Conservation (phyloP, 2,113 vertebrate genomes). For the Elgaria multicarinata region DNA sequence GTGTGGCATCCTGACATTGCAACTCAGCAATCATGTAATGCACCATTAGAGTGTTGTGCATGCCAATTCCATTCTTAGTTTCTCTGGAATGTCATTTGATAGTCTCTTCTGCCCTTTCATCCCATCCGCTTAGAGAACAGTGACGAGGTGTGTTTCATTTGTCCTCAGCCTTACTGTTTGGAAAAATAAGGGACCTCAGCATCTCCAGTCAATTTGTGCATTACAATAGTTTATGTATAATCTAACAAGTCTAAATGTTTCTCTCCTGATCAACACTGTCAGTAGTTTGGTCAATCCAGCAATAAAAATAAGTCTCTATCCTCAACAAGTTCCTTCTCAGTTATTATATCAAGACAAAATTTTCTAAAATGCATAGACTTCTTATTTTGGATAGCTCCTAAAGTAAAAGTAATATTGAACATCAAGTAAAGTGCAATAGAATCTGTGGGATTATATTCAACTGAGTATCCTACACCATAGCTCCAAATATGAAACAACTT, state of each 20-base stretch:
- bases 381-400: background rate
- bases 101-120: conserved; percentile 24
- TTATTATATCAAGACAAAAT: background rate
- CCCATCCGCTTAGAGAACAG: background rate
- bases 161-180: background rate
- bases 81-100: conserved; percentile 28
- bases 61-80: conserved; percentile 34
- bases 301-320: background rate
- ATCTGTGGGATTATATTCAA: background rate
- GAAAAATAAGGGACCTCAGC: background rate
- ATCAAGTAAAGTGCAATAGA: background rate
- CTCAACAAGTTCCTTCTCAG: background rate
- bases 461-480: background rate
- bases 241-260: background rate
- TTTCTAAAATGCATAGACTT: background rate
- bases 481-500: background rate
- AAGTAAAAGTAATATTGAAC: background rate
- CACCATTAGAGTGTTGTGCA: conserved; percentile 22
- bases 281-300: background rate
- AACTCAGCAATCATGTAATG: conserved; percentile 15
- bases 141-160: conserved; percentile 8
- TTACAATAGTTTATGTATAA: background rate
- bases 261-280: background rate
- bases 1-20: conserved; percentile 36
- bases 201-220: background rate